Evolutionary conservation across 2,797 vertebrate genomes (phyloP), one percentile per base, ranked within the genome.

Genomic region (Galaxias olidus): DNA sequence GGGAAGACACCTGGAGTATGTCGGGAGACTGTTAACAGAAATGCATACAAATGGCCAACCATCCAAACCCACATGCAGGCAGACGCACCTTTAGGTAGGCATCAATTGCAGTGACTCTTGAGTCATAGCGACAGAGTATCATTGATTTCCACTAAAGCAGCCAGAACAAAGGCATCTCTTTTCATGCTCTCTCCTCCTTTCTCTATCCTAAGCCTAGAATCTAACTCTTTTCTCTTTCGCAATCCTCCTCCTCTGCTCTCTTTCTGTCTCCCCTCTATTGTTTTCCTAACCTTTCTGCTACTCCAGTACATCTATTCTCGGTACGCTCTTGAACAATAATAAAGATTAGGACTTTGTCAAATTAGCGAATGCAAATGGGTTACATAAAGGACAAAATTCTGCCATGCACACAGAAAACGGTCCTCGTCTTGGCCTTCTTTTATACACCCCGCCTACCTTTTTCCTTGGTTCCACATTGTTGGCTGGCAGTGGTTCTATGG

Each of bases 161-260:
- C 43, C 55, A 42, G 55, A 57, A 54, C 52, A 54, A 54, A 54
- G 43, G 55, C 55, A 48, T 19, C 49, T 55, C 43, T 64, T 30
- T 17, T 19, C 12, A 9, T 15, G 12, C n/a, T 55, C 40, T 13
- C 43, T 42, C 11, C 41, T 17, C 13, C 55, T 57, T 9, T 15
- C 19, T 43, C 15, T 42, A 30, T 6, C n/a, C n/a, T n/a, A n/a
- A 30, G 30, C 30, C 30, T 30, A 30, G 6, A 30, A 30, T 30
- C 30, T n/a, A n/a, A 30, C 30, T 30, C 55, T 57, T 42, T 57
- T 44, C 43, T 10, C 14, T 47, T 47, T 47, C 1, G 10, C 40
- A n/a, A 42, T 57, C 55, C 41, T 15, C n/a, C 55, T 9, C 12
- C 55, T 17, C 42, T 49, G 63, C 18, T 8, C 14, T 68, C 65